phyloP scores from a whole-genome alignment of 2,888 invertebrate species.

The Chouioia cunea region DNA sequence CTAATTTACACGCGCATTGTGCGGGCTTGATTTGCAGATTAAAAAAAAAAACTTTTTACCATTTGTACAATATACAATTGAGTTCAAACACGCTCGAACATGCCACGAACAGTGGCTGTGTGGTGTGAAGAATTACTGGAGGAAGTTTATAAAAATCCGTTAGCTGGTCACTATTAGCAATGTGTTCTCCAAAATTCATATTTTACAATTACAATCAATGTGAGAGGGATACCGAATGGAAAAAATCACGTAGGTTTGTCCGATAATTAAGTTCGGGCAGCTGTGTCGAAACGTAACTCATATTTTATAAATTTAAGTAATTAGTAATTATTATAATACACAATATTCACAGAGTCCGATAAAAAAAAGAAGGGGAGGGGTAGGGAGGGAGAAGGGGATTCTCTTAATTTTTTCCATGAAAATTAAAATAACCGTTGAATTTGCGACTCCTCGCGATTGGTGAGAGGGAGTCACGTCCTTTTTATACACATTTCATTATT shows the following conservation, averaged over 20 bases:
- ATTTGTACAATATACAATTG: constrained; percentile 67
- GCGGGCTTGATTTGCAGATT: constrained; percentile 49
- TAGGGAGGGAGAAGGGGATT: constrained; percentile 37
- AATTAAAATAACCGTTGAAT: constrained; percentile 62
- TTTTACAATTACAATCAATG: constrained; percentile 47
- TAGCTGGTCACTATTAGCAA: constrained; percentile 51
- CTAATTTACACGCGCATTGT: constrained; percentile 53
- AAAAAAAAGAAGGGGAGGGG: constrained; percentile 60
- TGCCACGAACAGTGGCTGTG: constrained; percentile 57
- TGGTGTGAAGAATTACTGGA: constrained; percentile 37
- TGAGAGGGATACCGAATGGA: constrained; percentile 46
- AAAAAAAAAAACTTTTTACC: constrained; percentile 56
- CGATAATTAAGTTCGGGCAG: constrained; percentile 50
- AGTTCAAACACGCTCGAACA: constrained; percentile 62
- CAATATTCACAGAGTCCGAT: constrained; percentile 67
- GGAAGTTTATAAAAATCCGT: constrained; percentile 50
- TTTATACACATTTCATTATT: constrained; percentile 67
- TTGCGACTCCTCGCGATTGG: constrained; percentile 57
- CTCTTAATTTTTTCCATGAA: constrained; percentile 52
- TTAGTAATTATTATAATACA: constrained; percentile 68
- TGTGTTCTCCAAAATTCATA: constrained; percentile 42
- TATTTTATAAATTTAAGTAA: constrained; percentile 66
- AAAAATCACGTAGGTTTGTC: constrained; percentile 43
- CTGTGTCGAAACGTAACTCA: constrained; percentile 64
- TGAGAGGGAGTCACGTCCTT: constrained; percentile 53